Percentiles rank a stretch among this genome's conserved stretches.
These are phyloP conservation scores for Misgurnus anguillicaudatus DNA, from an alignment of 2,113 vertebrate genomes.

Conservation along the genomic window DNA sequence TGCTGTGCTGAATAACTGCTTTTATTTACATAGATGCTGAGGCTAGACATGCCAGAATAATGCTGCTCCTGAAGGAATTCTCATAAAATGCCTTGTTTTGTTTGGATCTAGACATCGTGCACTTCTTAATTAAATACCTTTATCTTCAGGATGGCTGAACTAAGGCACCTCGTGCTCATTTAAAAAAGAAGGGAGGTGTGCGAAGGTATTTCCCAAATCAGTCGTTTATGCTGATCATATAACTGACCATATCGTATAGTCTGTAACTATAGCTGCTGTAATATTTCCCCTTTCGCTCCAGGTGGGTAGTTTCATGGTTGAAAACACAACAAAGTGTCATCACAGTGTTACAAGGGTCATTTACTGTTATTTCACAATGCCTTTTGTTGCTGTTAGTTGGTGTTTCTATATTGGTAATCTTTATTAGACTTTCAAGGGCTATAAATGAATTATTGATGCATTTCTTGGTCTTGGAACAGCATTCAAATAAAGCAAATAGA, in stretches of 20 bases:
- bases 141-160: not conserved
- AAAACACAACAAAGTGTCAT: slow-evolving; percentile 13
- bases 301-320: slow-evolving; percentile 17
- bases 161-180: not conserved
- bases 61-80: not conserved
- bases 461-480: not conserved
- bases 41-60: not conserved
- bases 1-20: not conserved
- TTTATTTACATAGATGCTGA: slow-evolving; percentile 11
- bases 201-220: not conserved
- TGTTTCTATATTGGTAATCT: slow-evolving; percentile 9
- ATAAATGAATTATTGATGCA: no score
- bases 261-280: not conserved
- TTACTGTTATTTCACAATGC: slow-evolving; percentile 26
- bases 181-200: not conserved
- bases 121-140: not conserved
- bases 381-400: not conserved
- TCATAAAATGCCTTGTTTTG: not conserved
- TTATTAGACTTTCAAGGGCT: not conserved
- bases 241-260: slow-evolving; percentile 15
- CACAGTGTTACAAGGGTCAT: not conserved
- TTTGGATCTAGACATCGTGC: not conserved
- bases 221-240: not conserved
- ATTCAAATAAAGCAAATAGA: not conserved
- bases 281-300: slow-evolving; percentile 25